These are phyloP conservation scores for Acanthosepion pharaonis DNA, from an alignment of 2,888 invertebrate genomes.

Conservation along the genomic window DNA sequence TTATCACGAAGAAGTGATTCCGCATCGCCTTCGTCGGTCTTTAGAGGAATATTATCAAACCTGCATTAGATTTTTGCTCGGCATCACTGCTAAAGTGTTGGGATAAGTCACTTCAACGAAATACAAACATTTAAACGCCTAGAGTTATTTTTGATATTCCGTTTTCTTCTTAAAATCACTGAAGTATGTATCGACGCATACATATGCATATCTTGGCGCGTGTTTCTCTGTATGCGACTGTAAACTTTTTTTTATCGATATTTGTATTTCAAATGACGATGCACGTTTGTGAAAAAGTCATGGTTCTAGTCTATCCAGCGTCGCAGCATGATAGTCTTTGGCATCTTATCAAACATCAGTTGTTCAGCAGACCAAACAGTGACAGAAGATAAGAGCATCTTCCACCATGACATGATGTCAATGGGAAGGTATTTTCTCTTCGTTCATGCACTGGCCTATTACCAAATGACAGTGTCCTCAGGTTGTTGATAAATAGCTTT, in stretches of 20 bases:
- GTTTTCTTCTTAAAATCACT: too few species aligned
- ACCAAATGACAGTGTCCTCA: neutral
- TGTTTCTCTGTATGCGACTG: neutral
- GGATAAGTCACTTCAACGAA: too few species aligned
- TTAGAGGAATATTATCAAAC: too few species aligned
- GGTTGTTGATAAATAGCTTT: constrained; percentile 2
- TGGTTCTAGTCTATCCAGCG: neutral
- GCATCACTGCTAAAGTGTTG: too few species aligned
- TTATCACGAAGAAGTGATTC: too few species aligned
- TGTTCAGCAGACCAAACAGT: constrained; percentile 9
- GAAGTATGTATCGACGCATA: too few species aligned
- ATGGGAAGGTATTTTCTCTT: neutral
- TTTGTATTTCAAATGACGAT: neutral
- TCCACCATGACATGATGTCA: neutral
- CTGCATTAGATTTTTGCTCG: too few species aligned
- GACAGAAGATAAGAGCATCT: neutral
- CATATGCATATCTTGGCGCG: too few species aligned
- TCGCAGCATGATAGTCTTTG: neutral
- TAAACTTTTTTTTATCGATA: neutral
- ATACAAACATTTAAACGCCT: too few species aligned
- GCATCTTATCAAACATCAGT: constrained; percentile 25
- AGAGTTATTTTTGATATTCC: too few species aligned
- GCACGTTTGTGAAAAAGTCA: neutral
- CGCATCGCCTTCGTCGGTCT: too few species aligned
- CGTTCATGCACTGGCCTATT: neutral